These are phyloP conservation scores for Campoletis raptor DNA, from an alignment of 2,888 invertebrate species.

Conservation along the genomic window DNA sequence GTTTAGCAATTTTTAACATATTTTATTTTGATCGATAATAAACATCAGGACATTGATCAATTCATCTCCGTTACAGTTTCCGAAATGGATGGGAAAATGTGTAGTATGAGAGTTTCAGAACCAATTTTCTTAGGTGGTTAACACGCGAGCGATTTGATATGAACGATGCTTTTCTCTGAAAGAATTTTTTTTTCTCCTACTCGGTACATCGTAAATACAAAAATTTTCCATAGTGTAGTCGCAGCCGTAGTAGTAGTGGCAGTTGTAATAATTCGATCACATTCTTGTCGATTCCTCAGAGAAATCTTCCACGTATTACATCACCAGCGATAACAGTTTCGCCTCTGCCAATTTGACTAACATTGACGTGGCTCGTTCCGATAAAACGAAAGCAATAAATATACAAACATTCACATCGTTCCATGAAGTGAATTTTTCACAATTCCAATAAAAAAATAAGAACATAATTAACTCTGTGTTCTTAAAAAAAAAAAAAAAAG, in stretches of 20 bases:
- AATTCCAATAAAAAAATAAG: no score
- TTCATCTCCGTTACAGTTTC: neutral
- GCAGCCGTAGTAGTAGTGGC: conserved; percentile 17
- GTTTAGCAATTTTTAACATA: neutral
- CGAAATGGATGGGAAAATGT: conserved; percentile 38
- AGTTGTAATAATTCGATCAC: conserved; percentile 46
- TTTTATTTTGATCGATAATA: neutral
- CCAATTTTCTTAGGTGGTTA: conserved; percentile 79
- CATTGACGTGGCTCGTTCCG: conserved; percentile 72
- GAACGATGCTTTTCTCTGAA: conserved; percentile 65
- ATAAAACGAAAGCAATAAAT: conserved; percentile 74
- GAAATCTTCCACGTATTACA: conserved; percentile 83
- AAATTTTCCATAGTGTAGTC: conserved; percentile 13
- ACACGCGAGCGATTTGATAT: conserved; percentile 74
- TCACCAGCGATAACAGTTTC: conserved; percentile 74
- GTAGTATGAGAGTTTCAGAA: conserved; percentile 69
- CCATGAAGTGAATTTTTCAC: conserved; percentile 8
- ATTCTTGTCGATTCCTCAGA: conserved; percentile 80
- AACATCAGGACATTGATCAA: neutral
- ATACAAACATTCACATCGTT: conserved; percentile 72
- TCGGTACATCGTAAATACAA: conserved; percentile 9
- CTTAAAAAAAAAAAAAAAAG: no score
- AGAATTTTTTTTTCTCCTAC: conserved; percentile 34
- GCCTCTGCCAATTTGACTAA: conserved; percentile 79
- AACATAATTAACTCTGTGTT: no score